Evolutionary conservation across 2,797 vertebrate genomes (phyloP).

Genomic region (Silurus lanzhouensis): DNA sequence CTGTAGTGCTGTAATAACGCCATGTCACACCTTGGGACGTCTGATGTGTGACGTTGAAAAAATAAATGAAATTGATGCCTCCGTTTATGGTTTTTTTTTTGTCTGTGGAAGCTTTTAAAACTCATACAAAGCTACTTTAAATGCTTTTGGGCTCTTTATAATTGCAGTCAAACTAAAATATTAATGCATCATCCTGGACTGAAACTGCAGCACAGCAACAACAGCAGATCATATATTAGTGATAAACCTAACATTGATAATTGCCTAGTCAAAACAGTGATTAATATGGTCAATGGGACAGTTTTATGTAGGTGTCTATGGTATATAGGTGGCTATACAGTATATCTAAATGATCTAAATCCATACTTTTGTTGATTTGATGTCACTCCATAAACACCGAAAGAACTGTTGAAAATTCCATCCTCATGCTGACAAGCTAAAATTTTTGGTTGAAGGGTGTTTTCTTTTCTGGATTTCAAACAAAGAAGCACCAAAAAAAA

Average conservation of each 20-base stretch:
- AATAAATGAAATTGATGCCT: too few species aligned
- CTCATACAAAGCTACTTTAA: background rate
- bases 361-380: background rate
- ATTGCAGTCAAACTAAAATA: background rate
- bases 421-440: background rate
- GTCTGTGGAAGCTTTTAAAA: background rate
- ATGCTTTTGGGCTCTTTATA: background rate
- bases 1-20: too few species aligned
- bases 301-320: too few species aligned
- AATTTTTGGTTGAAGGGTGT: background rate
- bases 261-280: background rate
- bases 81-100: too few species aligned
- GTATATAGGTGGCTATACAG: too few species aligned
- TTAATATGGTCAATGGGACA: background rate
- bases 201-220: background rate
- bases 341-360: background rate
- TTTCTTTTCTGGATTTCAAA: background rate
- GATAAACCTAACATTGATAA: background rate
- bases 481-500: too few species aligned
- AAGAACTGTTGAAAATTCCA: background rate
- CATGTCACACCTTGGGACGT: background rate
- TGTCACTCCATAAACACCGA: background rate
- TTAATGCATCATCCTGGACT: background rate
- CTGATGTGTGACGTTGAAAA: background rate
- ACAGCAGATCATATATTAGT: background rate